These are phyloP conservation scores for Mechanitis messenoides DNA, from an alignment of 2,888 invertebrate species.

Conservation along the genomic window DNA sequence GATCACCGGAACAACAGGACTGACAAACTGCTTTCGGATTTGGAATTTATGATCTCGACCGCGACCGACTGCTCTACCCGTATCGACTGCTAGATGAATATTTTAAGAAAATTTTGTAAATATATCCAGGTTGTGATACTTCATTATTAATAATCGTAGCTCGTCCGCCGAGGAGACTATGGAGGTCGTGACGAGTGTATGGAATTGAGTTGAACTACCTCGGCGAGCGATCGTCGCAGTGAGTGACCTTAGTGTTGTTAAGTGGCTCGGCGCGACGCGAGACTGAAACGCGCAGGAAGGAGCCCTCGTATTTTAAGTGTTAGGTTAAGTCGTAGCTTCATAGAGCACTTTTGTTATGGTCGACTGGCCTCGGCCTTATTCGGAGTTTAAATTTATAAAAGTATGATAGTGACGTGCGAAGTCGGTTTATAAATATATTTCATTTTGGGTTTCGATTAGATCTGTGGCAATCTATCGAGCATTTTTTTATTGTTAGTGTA, in stretches of 20 bases:
- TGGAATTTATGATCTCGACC: conserved; percentile 3
- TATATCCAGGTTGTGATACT: conserved; percentile 75
- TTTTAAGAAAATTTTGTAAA: conserved; percentile 64
- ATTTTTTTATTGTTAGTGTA: conserved; percentile 75
- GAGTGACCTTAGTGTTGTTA: conserved; percentile 50
- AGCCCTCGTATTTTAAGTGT: conserved; percentile 59
- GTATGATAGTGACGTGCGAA: conserved; percentile 59
- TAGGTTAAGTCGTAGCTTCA: conserved; percentile 68
- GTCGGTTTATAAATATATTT: conserved; percentile 69
- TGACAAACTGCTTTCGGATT: no score
- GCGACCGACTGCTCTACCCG: conserved; percentile 8
- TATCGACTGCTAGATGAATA: conserved; percentile 26
- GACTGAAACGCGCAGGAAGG: conserved; percentile 31
- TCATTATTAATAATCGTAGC: conserved; percentile 57
- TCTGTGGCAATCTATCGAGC: conserved; percentile 72
- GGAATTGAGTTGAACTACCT: conserved; percentile 68
- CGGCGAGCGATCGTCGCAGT: conserved; percentile 57
- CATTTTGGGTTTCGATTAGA: conserved; percentile 69
- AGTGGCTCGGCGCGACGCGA: conserved; percentile 42
- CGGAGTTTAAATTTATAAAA: conserved; percentile 72
- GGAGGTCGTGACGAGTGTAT: conserved; percentile 39
- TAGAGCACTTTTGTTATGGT: conserved; percentile 74
- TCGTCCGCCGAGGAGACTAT: conserved; percentile 54
- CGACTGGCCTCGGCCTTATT: conserved; percentile 72
- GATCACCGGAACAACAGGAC: no score